Percentiles rank a stretch among this genome's conserved stretches.
These are phyloP conservation scores for Ibidorhyncha struthersii DNA, from an alignment of 2,113 vertebrate genomes.

Conservation along the genomic window DNA sequence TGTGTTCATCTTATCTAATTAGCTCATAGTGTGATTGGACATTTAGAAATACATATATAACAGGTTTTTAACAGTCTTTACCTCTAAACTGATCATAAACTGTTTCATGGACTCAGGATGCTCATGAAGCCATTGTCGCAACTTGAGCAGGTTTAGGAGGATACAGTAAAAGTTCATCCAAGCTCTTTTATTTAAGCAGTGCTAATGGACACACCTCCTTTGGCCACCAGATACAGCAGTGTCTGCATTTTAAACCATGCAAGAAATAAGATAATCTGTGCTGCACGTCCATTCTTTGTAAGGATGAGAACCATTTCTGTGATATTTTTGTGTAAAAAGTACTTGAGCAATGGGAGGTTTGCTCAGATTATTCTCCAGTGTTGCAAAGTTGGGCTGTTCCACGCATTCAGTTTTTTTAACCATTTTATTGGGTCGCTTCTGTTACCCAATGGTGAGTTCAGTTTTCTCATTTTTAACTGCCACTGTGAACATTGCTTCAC, in stretches of 20 bases:
- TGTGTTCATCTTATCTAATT: neutral
- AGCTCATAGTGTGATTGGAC: neutral
- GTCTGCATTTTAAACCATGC: neutral
- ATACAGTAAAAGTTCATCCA: neutral
- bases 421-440: neutral
- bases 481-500: neutral
- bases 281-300: neutral
- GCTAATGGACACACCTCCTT: neutral
- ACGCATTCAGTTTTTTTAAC: neutral
- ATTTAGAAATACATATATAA: neutral
- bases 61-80: neutral
- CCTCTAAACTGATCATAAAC: neutral
- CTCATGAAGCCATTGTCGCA: neutral
- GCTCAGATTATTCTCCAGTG: neutral
- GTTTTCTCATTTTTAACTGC: neutral
- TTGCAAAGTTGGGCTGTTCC: neutral
- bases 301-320: neutral
- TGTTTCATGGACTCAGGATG: neutral
- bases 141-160: neutral
- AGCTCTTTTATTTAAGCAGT: neutral
- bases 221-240: neutral
- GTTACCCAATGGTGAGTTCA: neutral
- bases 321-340: neutral
- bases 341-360: neutral
- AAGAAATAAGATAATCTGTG: neutral